These are phyloP conservation scores for Myrmecophaga tridactyla DNA, from an alignment of 2,113 vertebrate species.

Conservation along the genomic window DNA sequence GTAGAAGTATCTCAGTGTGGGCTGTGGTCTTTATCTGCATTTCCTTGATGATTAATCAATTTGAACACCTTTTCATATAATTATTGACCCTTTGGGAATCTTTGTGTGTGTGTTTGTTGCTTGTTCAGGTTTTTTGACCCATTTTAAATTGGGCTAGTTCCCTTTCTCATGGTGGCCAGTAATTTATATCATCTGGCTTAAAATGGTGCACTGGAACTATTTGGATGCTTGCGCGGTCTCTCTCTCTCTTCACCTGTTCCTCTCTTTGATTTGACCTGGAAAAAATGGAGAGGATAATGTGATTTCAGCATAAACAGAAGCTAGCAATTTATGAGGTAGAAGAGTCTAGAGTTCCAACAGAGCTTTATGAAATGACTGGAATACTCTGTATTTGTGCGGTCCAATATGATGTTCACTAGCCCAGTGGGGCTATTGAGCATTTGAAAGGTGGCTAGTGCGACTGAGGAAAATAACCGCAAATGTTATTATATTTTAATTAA, in stretches of 20 bases:
- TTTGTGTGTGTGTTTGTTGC: not conserved
- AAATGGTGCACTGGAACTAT: not conserved
- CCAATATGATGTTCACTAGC: not conserved
- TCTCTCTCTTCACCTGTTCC: not conserved
- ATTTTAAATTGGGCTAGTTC: not conserved
- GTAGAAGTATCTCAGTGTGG: not conserved
- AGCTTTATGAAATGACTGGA: not conserved
- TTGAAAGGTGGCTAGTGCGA: not conserved
- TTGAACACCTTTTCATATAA: not conserved
- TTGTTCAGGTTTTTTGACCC: not conserved
- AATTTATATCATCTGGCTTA: not conserved
- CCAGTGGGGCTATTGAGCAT: not conserved
- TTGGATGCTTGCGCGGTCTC: not conserved
- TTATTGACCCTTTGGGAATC: not conserved
- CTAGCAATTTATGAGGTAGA: not conserved
- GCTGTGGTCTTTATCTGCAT: not conserved
- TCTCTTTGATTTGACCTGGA: not conserved
- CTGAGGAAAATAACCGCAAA: not conserved
- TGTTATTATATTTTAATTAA: constrained; percentile 13
- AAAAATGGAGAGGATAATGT: not conserved
- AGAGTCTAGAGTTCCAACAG: not conserved
- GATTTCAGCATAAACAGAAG: not conserved
- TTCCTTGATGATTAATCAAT: not conserved
- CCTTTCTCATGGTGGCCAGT: not conserved
- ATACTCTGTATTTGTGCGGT: not conserved